These are phyloP conservation scores for Epinephelus awoara DNA, from an alignment of 2,797 vertebrate genomes.

Conservation along the genomic window DNA sequence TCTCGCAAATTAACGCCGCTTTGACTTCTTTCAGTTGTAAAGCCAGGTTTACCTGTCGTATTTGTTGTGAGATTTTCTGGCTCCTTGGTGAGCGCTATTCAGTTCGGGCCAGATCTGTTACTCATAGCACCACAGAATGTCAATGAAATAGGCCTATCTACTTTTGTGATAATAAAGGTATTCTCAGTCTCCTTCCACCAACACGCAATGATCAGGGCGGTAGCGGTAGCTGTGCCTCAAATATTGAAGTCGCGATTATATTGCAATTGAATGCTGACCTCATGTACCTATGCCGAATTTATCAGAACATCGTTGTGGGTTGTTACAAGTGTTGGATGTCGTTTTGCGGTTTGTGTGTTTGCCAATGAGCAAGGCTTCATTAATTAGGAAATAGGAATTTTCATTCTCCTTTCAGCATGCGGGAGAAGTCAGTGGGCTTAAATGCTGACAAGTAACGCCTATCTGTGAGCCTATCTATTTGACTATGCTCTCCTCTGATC, in stretches of 20 bases:
- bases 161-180: neutral
- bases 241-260: too few species aligned
- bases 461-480: conserved; percentile 6
- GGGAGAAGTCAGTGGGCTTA: neutral
- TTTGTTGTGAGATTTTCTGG: neutral
- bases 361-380: neutral
- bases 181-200: neutral
- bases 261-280: too few species aligned
- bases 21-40: neutral
- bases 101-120: neutral
- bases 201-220: neutral
- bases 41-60: neutral
- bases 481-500: neutral
- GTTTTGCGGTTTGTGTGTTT: neutral
- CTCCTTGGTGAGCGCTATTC: too few species aligned
- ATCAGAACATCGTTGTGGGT: neutral
- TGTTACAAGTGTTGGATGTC: neutral
- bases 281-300: neutral
- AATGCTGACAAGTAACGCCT: conserved; percentile 69
- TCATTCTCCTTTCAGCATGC: neutral
- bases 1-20: neutral
- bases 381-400: neutral
- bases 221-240: conserved; percentile 14
- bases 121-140: neutral
- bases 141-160: neutral